phyloP scores from a whole-genome alignment of 2,888 invertebrate genomes.

The Aphrophora alni region DNA sequence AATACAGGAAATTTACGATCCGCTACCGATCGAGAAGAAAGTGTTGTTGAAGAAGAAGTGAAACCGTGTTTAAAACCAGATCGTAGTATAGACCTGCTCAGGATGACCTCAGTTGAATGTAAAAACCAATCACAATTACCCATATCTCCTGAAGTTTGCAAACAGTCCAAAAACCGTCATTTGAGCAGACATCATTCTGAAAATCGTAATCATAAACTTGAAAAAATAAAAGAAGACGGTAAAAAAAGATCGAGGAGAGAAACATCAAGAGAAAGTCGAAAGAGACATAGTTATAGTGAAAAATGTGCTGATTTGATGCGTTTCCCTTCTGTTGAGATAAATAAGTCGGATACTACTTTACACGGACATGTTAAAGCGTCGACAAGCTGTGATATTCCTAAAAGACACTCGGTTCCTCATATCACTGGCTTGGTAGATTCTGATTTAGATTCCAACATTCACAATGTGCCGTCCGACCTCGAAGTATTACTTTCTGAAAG shows the following conservation, averaged over 20 bases:
- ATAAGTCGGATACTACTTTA: slow-evolving; percentile 31
- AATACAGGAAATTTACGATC: slow-evolving; percentile 30
- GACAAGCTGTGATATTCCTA: slow-evolving; percentile 14
- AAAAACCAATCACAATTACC: slow-evolving; percentile 47
- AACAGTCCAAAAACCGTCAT: slow-evolving; percentile 32
- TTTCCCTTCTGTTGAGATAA: slow-evolving; percentile 46
- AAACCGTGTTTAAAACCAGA: slow-evolving; percentile 6
- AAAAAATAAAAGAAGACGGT: slow-evolving; percentile 17
- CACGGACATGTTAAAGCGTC: not conserved
- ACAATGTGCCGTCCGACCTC: slow-evolving; percentile 67
- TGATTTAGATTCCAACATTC: slow-evolving; percentile 64
- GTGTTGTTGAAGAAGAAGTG: slow-evolving; percentile 15
- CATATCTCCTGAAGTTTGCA: slow-evolving; percentile 46
- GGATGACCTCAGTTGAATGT: slow-evolving; percentile 51
- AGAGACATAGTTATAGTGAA: slow-evolving; percentile 25
- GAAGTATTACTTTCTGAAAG: slow-evolving; percentile 61
- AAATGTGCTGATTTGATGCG: slow-evolving; percentile 43
- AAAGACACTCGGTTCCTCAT: slow-evolving; percentile 35
- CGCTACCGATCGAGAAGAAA: not conserved
- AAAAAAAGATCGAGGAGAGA: slow-evolving; percentile 26
- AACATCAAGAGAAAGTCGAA: slow-evolving; percentile 7
- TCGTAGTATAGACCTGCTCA: slow-evolving; percentile 45
- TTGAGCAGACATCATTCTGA: slow-evolving; percentile 37
- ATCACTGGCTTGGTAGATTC: slow-evolving; percentile 42
- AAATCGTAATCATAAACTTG: not conserved